These are phyloP conservation scores for Pseudachorutes palmiensis DNA, from an alignment of 1,140 invertebrate species.

Conservation along the genomic window DNA sequence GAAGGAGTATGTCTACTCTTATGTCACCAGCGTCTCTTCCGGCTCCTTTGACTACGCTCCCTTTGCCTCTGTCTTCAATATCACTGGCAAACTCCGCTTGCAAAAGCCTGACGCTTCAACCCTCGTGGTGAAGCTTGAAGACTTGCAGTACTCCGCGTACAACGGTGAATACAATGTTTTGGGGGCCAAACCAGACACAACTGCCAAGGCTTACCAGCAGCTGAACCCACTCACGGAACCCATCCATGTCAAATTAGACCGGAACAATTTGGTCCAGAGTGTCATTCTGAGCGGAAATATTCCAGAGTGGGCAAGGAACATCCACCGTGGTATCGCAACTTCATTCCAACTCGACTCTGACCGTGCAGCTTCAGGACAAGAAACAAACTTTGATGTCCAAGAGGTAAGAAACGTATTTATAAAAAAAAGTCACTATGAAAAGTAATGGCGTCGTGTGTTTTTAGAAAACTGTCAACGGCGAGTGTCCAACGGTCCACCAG, in stretches of 20 bases:
- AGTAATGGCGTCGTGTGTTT: too few relatives aligned
- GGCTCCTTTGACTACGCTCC: constrained; percentile 32
- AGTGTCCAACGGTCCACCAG: constrained; percentile 30
- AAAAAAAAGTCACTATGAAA: too few relatives aligned
- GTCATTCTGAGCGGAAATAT: constrained; percentile 22
- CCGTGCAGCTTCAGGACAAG: too few relatives aligned
- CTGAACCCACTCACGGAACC: constrained; percentile 31
- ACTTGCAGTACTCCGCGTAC: constrained; percentile 28
- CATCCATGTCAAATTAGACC: constrained; percentile 28
- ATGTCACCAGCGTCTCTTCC: constrained; percentile 18
- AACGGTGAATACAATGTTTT: constrained; percentile 30
- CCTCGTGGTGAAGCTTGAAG: constrained; percentile 24
- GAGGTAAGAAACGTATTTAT: too few relatives aligned
- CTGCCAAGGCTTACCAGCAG: constrained; percentile 24
- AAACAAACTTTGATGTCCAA: too few relatives aligned
- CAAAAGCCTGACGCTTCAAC: constrained; percentile 14
- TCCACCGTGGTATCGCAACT: constrained; percentile 35
- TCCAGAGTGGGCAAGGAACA: constrained; percentile 32
- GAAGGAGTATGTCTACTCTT: constrained; percentile 34
- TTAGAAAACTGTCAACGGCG: constrained; percentile 32
- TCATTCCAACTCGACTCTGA: too few relatives aligned
- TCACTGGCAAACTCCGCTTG: constrained; percentile 28
- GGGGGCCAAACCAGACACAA: not conserved
- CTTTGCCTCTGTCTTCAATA: constrained; percentile 30
- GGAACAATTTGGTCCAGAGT: constrained; percentile 24